Evolutionary conservation across 2,113 vertebrate genomes (phyloP), one percentile per base, ranked within the genome.

Genomic region (Hystrix cristata): DNA sequence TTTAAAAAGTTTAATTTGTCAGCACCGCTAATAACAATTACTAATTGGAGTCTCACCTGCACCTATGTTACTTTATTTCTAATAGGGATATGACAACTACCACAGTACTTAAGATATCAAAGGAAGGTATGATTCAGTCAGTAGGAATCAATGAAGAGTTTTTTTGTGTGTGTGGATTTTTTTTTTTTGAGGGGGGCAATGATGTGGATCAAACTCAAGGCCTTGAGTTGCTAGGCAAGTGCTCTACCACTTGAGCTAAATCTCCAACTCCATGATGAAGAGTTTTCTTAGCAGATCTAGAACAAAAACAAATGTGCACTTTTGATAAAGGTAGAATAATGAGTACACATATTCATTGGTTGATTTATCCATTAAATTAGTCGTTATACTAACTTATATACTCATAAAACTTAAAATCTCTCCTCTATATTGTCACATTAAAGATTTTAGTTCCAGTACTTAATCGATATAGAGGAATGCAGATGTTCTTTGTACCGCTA

Each of bases 21-120:
- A 88, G 88, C 46, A 21, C 23, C 57, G 6, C 29, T 84, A 95
- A 65, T 31, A 84, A 83, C 87, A 95, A 92, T 82, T 87, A 11
- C 15, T 88, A 92, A 84, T n/a, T 82, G 38, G 90, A 88, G n/a
- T 85, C 94, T 90, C 82, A 51, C 79, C 55, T 93, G 18, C 11
- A 80, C 51, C 25, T 92, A 7, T 62, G 57, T 23, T 76, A 78
- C 18, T 34, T 85, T 93, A 60, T 21, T 59, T 87, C 72, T 94
- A 94, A 84, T 87, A 57, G 19, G 65, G n/a, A 92, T 71, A 16
- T 51, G 76, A 46, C 57, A 90, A 80, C 25, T 18, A 64, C 27
- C 69, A 69, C 15, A 38, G 19, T 71, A 88, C 7, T 80, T 53
- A 85, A 74, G 21, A 57, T 87, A 92, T 62, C 76, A 92, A 43